These are phyloP conservation scores for Vanessa atalanta DNA, from an alignment of 1,140 invertebrate species.

Conservation along the genomic window DNA sequence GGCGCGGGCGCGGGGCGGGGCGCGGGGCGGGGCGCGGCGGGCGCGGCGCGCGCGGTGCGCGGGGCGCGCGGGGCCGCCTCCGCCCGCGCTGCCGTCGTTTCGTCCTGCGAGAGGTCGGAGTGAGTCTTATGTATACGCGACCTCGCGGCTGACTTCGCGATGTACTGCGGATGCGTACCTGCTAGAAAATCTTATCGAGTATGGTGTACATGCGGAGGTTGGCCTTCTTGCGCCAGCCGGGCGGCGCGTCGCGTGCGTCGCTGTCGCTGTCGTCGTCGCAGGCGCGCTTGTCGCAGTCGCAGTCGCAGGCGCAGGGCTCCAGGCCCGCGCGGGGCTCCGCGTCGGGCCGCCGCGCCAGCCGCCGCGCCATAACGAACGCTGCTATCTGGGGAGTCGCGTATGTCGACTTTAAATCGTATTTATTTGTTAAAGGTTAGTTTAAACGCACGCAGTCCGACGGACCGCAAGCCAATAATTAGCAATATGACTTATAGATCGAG, in stretches of 20 bases:
- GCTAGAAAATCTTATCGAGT: constrained; percentile 77
- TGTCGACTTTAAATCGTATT: no score
- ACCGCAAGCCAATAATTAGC: no score
- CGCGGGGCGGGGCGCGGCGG: constrained; percentile 17
- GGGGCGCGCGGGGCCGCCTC: constrained; percentile 22
- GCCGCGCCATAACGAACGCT: constrained; percentile 61
- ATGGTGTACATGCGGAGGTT: constrained; percentile 75
- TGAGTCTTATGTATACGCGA: neutral
- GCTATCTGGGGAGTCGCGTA: constrained; percentile 45
- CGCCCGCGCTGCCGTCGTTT: constrained; percentile 23
- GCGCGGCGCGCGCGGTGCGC: constrained; percentile 28
- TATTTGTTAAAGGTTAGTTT: no score
- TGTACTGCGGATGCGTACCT: constrained; percentile 43
- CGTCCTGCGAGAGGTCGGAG: constrained; percentile 11
- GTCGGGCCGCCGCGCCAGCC: constrained; percentile 46
- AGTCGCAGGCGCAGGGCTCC: constrained; percentile 24
- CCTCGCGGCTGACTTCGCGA: neutral
- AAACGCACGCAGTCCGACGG: no score
- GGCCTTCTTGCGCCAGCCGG: constrained; percentile 67
- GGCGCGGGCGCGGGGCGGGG: constrained; percentile 15
- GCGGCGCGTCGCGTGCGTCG: constrained; percentile 46
- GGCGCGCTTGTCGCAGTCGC: constrained; percentile 41
- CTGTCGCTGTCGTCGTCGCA: constrained; percentile 57
- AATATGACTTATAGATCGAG: no score
- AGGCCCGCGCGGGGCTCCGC: constrained; percentile 3